Conservation (phyloP, 2,797 vertebrate species). For the Arctocebus calabarensis region DNA sequence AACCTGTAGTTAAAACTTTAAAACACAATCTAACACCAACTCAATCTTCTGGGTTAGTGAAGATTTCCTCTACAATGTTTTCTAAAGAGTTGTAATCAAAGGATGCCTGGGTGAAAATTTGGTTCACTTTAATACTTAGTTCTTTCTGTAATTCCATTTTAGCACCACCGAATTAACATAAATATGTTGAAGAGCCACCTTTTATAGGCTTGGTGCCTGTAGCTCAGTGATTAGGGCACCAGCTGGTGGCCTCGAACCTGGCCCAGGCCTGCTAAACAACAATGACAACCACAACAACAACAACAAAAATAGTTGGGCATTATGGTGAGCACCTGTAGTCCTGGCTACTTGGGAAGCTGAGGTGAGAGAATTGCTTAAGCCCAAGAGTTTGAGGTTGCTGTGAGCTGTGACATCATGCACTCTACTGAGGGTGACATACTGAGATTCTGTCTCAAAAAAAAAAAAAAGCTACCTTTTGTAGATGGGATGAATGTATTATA, state of each 20-base stretch:
- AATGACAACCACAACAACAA: too few species aligned
- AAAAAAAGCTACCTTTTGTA: conserved; percentile 69
- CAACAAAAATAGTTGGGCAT: too few species aligned
- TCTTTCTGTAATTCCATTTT: conserved; percentile 78
- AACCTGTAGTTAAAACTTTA: not conserved
- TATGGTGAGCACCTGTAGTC: too few species aligned
- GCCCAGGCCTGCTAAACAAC: too few species aligned
- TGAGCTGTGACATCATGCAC: too few species aligned
- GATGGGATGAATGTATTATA: conserved; percentile 73
- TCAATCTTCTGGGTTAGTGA: not conserved
- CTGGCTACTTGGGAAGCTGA: too few species aligned
- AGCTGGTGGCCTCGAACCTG: too few species aligned
- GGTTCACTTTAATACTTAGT: conserved; percentile 6
- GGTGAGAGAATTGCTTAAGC: too few species aligned
- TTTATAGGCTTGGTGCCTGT: conserved; percentile 38
- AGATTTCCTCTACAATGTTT: not conserved
- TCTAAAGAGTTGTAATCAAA: not conserved
- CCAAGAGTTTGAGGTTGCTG: too few species aligned
- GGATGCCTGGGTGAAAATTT: not conserved
- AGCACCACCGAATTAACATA: conserved; percentile 77
- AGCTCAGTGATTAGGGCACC: too few species aligned
- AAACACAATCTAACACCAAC: not conserved
- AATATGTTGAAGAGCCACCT: conserved; percentile 67
- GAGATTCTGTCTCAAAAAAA: too few species aligned
- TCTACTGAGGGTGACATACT: too few species aligned